phyloP scores from a whole-genome alignment of 2,888 invertebrate genomes.

The Prosopocoilus inquinatus region DNA sequence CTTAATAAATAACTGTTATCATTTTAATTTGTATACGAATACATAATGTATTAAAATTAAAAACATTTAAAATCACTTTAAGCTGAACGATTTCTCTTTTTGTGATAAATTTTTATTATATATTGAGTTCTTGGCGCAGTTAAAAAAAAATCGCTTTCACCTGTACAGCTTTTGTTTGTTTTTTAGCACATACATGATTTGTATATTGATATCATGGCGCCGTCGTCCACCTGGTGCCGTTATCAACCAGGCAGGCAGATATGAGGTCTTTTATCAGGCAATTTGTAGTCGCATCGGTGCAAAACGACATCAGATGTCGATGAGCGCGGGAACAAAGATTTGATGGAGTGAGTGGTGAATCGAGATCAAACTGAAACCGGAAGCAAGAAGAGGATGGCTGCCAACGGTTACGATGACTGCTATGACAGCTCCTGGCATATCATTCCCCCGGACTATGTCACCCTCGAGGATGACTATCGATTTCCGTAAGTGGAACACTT shows the following conservation, averaged over 20 bases:
- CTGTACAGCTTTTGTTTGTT: background rate
- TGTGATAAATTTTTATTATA: background rate
- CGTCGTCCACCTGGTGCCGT: constrained; percentile 15
- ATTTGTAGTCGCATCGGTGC: constrained; percentile 4
- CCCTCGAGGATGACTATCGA: constrained; percentile 68
- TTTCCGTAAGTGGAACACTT: constrained; percentile 57
- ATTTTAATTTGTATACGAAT: too few species aligned
- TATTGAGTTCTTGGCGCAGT: background rate
- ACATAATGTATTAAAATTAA: too few species aligned
- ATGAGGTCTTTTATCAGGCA: constrained; percentile 15
- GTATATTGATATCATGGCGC: constrained; percentile 5
- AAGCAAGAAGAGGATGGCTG: constrained; percentile 54
- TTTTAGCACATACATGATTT: background rate
- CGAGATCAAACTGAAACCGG: constrained; percentile 8
- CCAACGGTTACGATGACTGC: constrained; percentile 60
- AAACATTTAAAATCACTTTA: too few species aligned
- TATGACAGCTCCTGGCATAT: constrained; percentile 69
- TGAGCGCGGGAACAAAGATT: constrained; percentile 10
- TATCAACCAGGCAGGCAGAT: constrained; percentile 11
- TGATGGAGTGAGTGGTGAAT: constrained; percentile 20
- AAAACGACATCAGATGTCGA: constrained; percentile 11
- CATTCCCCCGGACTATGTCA: constrained; percentile 69
- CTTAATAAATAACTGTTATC: too few species aligned
- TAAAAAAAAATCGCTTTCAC: background rate
- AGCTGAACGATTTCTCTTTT: too few species aligned